Conservation (phyloP, 2,113 vertebrate genomes). For the Siniperca knerii region DNA sequence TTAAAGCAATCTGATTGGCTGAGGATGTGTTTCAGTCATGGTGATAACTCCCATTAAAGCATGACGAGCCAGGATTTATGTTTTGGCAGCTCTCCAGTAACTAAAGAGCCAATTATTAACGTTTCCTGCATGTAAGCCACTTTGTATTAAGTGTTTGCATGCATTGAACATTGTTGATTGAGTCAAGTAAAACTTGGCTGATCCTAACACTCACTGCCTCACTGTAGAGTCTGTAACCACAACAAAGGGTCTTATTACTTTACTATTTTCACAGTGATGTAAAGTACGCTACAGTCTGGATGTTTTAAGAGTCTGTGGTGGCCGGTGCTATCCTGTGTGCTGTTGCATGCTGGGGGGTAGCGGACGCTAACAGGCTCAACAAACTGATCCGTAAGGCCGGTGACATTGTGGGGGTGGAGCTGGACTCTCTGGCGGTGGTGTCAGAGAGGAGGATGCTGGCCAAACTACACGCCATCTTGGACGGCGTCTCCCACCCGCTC, state of each 20-base stretch:
- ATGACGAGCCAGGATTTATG: neutral
- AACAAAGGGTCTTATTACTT: conserved; percentile 1
- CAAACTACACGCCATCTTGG: too few relatives aligned
- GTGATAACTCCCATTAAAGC: neutral
- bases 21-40: neutral
- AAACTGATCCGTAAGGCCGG: too few relatives aligned
- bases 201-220: neutral
- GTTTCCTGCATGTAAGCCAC: conserved; percentile 6
- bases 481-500: too few relatives aligned
- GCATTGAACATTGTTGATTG: neutral
- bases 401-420: too few relatives aligned
- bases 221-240: neutral
- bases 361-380: too few relatives aligned
- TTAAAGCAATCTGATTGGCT: neutral
- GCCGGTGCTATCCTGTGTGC: too few relatives aligned
- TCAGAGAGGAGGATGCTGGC: too few relatives aligned
- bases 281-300: neutral
- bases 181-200: conserved; percentile 13
- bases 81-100: conserved; percentile 7
- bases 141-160: neutral
- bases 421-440: too few relatives aligned
- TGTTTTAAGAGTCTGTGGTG: too few relatives aligned
- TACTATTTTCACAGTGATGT: conserved; percentile 9
- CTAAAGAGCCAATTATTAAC: conserved; percentile 4
- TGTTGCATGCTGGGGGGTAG: too few relatives aligned